Evolutionary conservation across 1,140 invertebrate species (phyloP), one percentile per base, ranked within the genome.

Genomic region (Grapholita molesta): DNA sequence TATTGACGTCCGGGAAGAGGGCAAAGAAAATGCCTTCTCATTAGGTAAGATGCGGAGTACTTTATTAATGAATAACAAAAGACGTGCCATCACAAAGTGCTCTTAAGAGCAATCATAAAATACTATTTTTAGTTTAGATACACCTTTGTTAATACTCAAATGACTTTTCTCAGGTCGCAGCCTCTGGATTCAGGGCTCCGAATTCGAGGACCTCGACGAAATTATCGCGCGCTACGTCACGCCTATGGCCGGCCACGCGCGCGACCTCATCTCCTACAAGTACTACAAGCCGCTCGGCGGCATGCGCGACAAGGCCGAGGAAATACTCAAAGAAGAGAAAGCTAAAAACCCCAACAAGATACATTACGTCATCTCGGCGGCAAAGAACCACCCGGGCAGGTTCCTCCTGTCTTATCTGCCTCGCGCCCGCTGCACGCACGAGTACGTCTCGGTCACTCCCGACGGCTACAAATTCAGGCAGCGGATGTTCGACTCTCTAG

Each of bases 171-270:
- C 69, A 92, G 92, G 92, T 77, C 90, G 90, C 68, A 95, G 95
- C 53, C 91, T 99, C 0, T 96, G 95, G 94, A 99, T 99, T 72
- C 95, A 95, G 11, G 95, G 94, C 67, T 97, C 97, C 80, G 97
- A 99, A 80, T 99, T 98, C 92, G 99, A 99, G 93, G 99, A 99
- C 92, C 91, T 99, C 12, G 99, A 99, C 92, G 99, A 99, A 96
- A 99, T 99, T 55, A 97, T 99, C 35, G 98, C 99, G 0, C 94
- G 98, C 9, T 95, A 99, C 89, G 95, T 99, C 4, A 98, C 97
- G 74, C 99, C 99, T 0, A 99, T 99, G 98, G 98, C 99, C 2
- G 94, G 95, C 0, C 96, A 96, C 83, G 97, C 97, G 0, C 94
- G 98, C 0, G 99, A 99, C 83, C 93, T 99, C 25, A 91, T 99